phyloP scores from a whole-genome alignment of 2,797 vertebrate species.

The Sebastes trivittatus region DNA sequence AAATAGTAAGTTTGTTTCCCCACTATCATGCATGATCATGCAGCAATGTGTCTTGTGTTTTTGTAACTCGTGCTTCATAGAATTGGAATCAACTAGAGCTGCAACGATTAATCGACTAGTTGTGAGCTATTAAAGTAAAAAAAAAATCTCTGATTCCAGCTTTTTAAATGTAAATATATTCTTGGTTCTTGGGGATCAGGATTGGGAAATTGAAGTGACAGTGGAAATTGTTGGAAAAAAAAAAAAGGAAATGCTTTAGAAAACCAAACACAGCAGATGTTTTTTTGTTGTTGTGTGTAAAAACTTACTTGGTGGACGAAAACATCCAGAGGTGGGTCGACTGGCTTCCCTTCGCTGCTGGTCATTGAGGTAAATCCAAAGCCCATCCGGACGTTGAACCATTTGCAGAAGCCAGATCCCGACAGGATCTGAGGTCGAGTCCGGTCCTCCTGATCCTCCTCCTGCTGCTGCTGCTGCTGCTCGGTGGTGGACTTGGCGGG shows the following conservation, averaged over 20 bases:
- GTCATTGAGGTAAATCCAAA: conserved; percentile 99
- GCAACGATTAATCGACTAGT: no score
- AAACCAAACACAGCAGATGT: conserved; percentile 11
- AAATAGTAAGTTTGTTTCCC: no score
- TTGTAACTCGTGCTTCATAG: no score
- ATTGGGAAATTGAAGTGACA: background rate
- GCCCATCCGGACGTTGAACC: conserved; percentile 99
- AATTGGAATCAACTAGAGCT: no score
- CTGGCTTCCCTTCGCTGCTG: conserved; percentile 90
- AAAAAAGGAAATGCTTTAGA: background rate
- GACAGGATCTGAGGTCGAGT: conserved; percentile 89
- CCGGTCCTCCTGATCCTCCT: conserved; percentile 85
- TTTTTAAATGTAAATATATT: no score
- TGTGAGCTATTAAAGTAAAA: no score
- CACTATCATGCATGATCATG: no score
- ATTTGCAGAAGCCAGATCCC: conserved; percentile 97
- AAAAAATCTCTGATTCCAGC: no score
- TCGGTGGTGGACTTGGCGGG: conserved; percentile 84
- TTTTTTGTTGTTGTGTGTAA: background rate
- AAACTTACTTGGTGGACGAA: conserved; percentile 99
- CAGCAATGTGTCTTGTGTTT: no score
- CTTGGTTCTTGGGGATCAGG: no score
- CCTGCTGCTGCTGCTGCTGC: no score
- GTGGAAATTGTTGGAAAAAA: background rate
- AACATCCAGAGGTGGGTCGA: conserved; percentile 95